Percentiles rank a stretch among this genome's conserved stretches.
phyloP scores from a whole-genome alignment of 2,888 invertebrate genomes.

The Tridacna gigas region DNA sequence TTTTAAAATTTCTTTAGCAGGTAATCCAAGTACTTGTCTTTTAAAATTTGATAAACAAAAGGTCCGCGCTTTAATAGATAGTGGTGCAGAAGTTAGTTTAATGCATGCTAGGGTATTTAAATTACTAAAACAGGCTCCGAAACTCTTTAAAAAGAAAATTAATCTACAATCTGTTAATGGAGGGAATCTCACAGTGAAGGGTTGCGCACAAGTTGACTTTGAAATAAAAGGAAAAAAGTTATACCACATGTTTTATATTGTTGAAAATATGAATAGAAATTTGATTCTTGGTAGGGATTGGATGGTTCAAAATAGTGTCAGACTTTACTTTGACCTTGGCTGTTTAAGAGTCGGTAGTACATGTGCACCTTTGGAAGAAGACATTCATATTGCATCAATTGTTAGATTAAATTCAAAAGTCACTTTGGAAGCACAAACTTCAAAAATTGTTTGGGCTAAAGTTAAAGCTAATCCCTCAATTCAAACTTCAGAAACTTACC shows the following conservation, averaged over 20 bases:
- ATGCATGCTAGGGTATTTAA: conserved; percentile 21
- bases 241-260: conserved; percentile 30
- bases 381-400: not conserved
- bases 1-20: conserved; percentile 22
- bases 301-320: conserved; percentile 9
- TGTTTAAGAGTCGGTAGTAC: conserved; percentile 8
- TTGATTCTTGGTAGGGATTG: too few species aligned
- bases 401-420: not conserved
- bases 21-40: conserved; percentile 25
- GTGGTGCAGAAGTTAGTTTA: conserved; percentile 17
- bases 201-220: not conserved
- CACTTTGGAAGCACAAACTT: not conserved
- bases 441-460: not conserved
- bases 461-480: not conserved
- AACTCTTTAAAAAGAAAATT: conserved; percentile 4
- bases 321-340: conserved; percentile 24
- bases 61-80: conserved; percentile 16
- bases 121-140: conserved; percentile 1
- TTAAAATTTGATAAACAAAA: conserved; percentile 24
- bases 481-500: too few species aligned
- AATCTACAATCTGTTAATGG: conserved; percentile 18
- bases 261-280: conserved; percentile 1
- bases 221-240: conserved; percentile 12
- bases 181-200: not conserved
- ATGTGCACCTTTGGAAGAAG: not conserved